These are phyloP conservation scores for Pecten maximus DNA, from an alignment of 2,888 invertebrate species.

Conservation along the genomic window DNA sequence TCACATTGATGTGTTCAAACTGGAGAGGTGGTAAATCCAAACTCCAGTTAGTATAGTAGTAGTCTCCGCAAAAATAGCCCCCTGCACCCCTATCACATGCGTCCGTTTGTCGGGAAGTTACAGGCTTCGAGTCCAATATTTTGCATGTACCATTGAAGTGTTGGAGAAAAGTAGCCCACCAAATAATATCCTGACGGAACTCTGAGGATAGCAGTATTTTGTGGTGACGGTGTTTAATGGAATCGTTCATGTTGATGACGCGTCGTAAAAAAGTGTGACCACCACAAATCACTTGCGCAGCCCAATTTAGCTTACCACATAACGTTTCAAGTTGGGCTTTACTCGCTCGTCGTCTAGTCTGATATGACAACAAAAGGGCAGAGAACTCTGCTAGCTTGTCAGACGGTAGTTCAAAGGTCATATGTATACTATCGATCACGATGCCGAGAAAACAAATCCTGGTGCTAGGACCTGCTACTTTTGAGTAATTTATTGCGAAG, in stretches of 20 bases:
- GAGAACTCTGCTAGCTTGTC: background rate
- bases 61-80: background rate
- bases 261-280: background rate
- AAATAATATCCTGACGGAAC: background rate
- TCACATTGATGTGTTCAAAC: slow-evolving; percentile 41
- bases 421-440: background rate
- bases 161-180: background rate
- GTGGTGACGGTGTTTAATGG: background rate
- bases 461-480: background rate
- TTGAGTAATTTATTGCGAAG: background rate
- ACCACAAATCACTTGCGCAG: background rate
- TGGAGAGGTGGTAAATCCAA: background rate
- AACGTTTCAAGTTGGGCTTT: background rate
- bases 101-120: background rate
- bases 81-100: background rate
- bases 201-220: background rate
- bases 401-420: background rate
- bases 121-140: background rate
- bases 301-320: background rate
- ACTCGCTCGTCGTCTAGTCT: background rate
- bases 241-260: background rate
- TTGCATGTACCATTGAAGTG: background rate
- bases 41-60: background rate
- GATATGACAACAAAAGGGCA: background rate
- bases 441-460: background rate